Base-by-base conservation (phyloP, 2,888 invertebrate species). In the Incurvaria masculella region DNA sequence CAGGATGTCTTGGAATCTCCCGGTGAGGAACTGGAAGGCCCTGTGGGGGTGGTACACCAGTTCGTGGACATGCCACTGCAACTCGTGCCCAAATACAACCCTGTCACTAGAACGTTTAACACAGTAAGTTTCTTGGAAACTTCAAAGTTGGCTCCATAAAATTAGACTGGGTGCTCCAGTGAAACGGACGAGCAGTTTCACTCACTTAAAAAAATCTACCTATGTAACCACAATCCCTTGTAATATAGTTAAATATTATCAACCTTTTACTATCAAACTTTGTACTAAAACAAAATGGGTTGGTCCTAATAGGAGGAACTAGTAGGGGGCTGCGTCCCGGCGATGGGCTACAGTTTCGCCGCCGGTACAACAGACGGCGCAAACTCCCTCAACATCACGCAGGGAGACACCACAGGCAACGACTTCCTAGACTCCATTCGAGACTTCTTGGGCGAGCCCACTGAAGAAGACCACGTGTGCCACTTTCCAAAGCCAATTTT, bases 321-420 rank as follows among this genome's bases (percentile, higher is more conserved):
- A 79, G 86, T 85, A 0, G 68, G 61, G 2, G 90, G 90, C 0
- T 94, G 93, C 62, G 68, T 79, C 3, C 85, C 91, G 3, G 90
- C 90, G 0, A 84, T 94, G 63, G 87, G 94, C 82, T 91, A 89
- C 69, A 89, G 89, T 61, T 93, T 94, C 63, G 92, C 90, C 0
- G 89, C 89, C 0, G 91, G 91, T 2, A 91, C 91, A 0, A 87
- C 84, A 0, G 91, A 91, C 58, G 90, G 91, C 0, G 88, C 89
- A 0, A 91, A 90, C 18, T 82, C 84, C 17, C 85, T 89, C 44
- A 82, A 86, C 46, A 91, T 91, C 57, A 82, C 81, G n/a, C 90
- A 91, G 75, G 90, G 88, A 39, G 85, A 84, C 0, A 74, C 80
- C 1, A 75, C 74, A 1, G 74, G 81, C 1, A 89, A 86, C 59